Evolutionary conservation across 2,797 vertebrate species (phyloP).

Genomic region (Hippoglossus hippoglossus): DNA sequence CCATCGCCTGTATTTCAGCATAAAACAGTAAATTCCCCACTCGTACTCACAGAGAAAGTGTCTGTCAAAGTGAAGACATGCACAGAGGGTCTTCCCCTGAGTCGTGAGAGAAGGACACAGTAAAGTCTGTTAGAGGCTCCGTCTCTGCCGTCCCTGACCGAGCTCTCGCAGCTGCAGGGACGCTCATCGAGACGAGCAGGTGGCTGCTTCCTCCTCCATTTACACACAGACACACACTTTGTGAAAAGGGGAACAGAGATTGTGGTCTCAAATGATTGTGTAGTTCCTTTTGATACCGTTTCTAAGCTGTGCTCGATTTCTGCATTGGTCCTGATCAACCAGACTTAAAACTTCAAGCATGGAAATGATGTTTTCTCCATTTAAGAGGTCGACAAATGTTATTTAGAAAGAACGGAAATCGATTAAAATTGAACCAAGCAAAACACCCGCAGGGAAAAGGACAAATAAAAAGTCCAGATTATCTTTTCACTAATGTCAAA

Average conservation of each 20-base stretch:
- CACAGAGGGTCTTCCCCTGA: too few species aligned
- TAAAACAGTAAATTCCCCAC: neutral
- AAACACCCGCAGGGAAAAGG: too few species aligned
- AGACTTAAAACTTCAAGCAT: too few species aligned
- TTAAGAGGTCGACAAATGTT: too few species aligned
- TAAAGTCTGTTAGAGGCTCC: conserved; percentile 26
- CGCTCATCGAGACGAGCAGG: conserved; percentile 58
- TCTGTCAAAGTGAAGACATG: too few species aligned
- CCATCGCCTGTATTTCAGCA: conserved; percentile 32
- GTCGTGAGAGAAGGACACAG: too few species aligned
- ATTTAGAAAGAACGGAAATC: too few species aligned
- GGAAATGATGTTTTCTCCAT: too few species aligned
- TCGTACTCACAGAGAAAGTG: too few species aligned
- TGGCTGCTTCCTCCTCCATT: conserved; percentile 51
- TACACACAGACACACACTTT: conserved; percentile 4
- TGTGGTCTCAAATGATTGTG: conserved; percentile 10
- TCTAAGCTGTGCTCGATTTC: neutral
- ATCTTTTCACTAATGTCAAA: too few species aligned
- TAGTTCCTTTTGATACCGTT: neutral
- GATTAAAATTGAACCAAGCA: too few species aligned
- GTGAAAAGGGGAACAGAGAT: conserved; percentile 55
- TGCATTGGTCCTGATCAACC: neutral
- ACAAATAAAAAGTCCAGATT: too few species aligned
- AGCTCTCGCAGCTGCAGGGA: conserved; percentile 38
- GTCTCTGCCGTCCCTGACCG: conserved; percentile 13